phyloP scores from a whole-genome alignment of 2,113 vertebrate species.

The Struthio camelus region DNA sequence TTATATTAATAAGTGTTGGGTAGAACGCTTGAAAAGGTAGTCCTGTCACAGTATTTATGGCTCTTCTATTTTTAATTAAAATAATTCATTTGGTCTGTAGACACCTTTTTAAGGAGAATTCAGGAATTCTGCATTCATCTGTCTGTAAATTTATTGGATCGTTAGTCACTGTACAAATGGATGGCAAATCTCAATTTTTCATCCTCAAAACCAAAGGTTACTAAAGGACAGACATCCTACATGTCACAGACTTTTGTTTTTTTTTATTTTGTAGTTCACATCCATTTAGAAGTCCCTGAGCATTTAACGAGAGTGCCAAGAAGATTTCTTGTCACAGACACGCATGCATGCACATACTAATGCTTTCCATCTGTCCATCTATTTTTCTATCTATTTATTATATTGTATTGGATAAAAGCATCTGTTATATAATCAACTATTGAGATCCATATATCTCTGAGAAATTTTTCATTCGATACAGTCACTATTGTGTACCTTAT shows the following conservation, averaged over 20 bases:
- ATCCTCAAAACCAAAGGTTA: constrained; percentile 29
- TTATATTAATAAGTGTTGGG: neutral
- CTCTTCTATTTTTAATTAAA: constrained; percentile 10
- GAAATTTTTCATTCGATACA: neutral
- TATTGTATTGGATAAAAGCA: neutral
- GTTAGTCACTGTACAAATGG: constrained; percentile 24
- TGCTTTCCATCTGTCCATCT: neutral
- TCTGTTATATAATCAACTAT: neutral
- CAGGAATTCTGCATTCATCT: constrained; percentile 24
- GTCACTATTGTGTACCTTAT: neutral
- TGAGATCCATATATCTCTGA: neutral
- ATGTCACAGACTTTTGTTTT: neutral
- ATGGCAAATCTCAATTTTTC: constrained; percentile 49
- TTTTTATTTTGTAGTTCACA: neutral
- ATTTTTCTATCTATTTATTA: neutral
- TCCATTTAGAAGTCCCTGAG: neutral
- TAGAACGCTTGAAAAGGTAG: neutral
- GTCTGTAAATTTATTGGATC: constrained; percentile 31
- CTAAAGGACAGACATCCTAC: neutral
- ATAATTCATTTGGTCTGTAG: constrained; percentile 17
- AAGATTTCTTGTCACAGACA: neutral
- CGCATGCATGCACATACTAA: neutral
- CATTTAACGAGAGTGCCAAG: neutral
- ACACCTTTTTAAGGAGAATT: constrained; percentile 16
- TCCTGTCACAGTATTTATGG: neutral